Conservation (phyloP, 2,113 vertebrate species). For the Xenus cinereus region DNA sequence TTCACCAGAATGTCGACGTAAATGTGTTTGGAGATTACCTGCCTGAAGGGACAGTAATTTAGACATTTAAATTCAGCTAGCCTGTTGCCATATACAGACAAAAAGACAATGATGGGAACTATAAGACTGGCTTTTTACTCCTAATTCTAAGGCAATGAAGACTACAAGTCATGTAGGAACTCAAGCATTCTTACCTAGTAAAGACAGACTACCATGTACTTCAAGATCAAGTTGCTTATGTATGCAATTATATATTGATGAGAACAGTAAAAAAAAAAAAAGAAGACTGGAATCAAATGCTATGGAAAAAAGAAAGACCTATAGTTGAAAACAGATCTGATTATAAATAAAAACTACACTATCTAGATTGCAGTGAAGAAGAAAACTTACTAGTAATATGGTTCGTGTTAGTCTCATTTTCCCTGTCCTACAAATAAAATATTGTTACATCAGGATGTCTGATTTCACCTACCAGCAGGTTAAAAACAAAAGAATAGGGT, state of each 20-base stretch:
- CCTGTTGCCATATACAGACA: not conserved
- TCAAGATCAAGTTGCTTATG: not conserved
- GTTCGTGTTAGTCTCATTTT: not conserved
- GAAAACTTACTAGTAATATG: not conserved
- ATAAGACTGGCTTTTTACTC: not conserved
- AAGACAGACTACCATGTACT: not conserved
- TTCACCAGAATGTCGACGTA: constrained; percentile 94
- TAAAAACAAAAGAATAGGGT: not conserved
- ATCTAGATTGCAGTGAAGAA: not conserved
- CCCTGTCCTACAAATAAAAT: not conserved
- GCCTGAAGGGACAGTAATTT: constrained; percentile 77
- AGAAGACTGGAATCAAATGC: not conserved
- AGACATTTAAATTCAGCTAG: not conserved
- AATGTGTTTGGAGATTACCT: constrained; percentile 95
- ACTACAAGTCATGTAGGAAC: not conserved
- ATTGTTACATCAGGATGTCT: not conserved
- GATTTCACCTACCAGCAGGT: not conserved
- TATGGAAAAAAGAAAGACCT: not conserved
- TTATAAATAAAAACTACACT: not conserved
- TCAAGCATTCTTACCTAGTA: not conserved
- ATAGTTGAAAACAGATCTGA: not conserved
- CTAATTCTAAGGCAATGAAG: not conserved
- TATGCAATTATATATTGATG: not conserved
- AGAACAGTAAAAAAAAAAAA: not conserved
- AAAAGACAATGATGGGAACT: not conserved